phyloP scores from a whole-genome alignment of 2,797 vertebrate species.

The Anguilla anguilla region DNA sequence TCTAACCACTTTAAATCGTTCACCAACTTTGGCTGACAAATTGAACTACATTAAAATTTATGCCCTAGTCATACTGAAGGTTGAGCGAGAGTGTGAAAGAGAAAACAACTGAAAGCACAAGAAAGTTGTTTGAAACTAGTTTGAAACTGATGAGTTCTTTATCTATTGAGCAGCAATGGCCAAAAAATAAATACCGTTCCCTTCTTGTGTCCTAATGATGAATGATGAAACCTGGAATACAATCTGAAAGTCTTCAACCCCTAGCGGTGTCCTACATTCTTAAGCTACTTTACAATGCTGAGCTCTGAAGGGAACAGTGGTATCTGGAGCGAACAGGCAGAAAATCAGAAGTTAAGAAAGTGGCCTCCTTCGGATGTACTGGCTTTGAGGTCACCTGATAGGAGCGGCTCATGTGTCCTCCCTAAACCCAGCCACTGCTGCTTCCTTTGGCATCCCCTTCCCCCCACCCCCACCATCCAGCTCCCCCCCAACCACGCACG shows the following conservation, averaged over 20 bases:
- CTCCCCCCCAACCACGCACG: not conserved
- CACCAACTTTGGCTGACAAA: constrained; percentile 54
- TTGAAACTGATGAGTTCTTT: not conserved
- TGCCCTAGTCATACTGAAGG: constrained; percentile 33
- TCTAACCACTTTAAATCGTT: constrained; percentile 52
- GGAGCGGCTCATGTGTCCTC: constrained; percentile 17
- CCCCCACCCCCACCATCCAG: not conserved
- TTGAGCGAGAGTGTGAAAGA: constrained; percentile 21
- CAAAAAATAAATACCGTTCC: not conserved
- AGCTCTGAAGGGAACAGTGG: constrained; percentile 51
- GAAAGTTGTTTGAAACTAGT: not conserved
- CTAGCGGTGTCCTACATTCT: constrained; percentile 57
- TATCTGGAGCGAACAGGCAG: constrained; percentile 47
- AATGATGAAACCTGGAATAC: constrained; percentile 7
- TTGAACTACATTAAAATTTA: constrained; percentile 44
- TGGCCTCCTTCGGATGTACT: constrained; percentile 43
- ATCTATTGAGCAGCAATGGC: not conserved
- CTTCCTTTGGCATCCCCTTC: not conserved
- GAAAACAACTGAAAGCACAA: not conserved
- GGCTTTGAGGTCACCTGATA: constrained; percentile 57
- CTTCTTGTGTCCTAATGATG: constrained; percentile 13
- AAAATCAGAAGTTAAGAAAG: constrained; percentile 47
- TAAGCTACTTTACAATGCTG: constrained; percentile 43
- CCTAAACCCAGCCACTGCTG: not conserved
- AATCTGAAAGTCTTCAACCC: constrained; percentile 30